phyloP scores from a whole-genome alignment of 2,888 invertebrate species.

The Panopea generosa region DNA sequence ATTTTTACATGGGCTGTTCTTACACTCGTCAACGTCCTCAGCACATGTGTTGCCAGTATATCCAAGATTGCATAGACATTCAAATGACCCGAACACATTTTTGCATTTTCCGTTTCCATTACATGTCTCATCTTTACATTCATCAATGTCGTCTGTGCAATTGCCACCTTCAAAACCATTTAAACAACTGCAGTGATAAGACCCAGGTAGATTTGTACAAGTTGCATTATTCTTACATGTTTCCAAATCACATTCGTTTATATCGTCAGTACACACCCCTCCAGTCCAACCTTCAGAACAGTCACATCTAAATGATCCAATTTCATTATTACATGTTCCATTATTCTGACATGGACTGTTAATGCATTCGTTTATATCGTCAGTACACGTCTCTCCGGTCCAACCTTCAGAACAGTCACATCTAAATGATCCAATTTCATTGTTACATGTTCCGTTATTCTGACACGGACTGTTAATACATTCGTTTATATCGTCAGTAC shows the following conservation, averaged over 20 bases:
- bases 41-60: conserved; percentile 13
- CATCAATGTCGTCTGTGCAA: conserved; percentile 57
- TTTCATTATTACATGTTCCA: conserved; percentile 60
- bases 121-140: conserved; percentile 48
- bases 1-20: not conserved
- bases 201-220: conserved; percentile 28
- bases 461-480: not conserved
- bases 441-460: too few relatives aligned
- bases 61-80: conserved; percentile 41
- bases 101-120: conserved; percentile 46
- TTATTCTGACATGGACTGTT: conserved; percentile 57
- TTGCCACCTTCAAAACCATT: conserved; percentile 12
- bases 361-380: conserved; percentile 57
- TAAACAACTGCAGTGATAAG: conserved; percentile 10
- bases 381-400: conserved; percentile 57
- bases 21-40: conserved; percentile 17
- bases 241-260: conserved; percentile 9
- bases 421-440: conserved; percentile 51
- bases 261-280: conserved; percentile 1
- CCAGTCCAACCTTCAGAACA: conserved; percentile 62
- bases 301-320: conserved; percentile 58
- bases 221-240: conserved; percentile 21
- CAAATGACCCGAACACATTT: conserved; percentile 43
- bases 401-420: conserved; percentile 63
- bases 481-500: conserved; percentile 8